phyloP scores from a whole-genome alignment of 2,888 invertebrate genomes.

The Hedychridium roseum region DNA sequence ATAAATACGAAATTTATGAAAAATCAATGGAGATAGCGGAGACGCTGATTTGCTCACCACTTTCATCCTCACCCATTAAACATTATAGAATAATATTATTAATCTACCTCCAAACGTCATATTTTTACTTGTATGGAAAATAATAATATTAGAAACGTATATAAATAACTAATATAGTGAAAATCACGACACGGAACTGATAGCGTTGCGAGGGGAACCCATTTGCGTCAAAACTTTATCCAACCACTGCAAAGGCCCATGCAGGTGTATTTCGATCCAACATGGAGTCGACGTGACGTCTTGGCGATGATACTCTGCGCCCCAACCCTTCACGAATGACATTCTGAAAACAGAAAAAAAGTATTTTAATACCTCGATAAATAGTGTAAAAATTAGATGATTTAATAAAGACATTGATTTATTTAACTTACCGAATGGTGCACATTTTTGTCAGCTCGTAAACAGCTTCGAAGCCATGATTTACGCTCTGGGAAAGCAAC shows the following conservation, averaged over 20 bases:
- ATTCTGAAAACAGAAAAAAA: constrained; percentile 73
- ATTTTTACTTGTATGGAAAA: too few relatives aligned
- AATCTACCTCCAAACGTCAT: too few relatives aligned
- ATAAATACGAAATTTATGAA: too few relatives aligned
- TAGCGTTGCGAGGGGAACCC: constrained; percentile 97
- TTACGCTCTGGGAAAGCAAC: constrained; percentile 93
- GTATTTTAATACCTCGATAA: not conserved
- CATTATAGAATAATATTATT: too few relatives aligned
- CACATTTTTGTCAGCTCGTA: constrained; percentile 99
- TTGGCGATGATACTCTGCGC: constrained; percentile 98
- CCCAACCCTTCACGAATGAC: constrained; percentile 99
- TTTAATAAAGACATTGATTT: too few relatives aligned
- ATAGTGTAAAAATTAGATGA: too few relatives aligned
- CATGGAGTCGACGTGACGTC: constrained; percentile 99
- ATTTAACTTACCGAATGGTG: constrained; percentile 89
- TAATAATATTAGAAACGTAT: too few relatives aligned
- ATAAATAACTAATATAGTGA: too few relatives aligned
- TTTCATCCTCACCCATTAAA: too few relatives aligned
- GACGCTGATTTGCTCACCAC: too few relatives aligned
- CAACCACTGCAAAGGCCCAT: constrained; percentile 97
- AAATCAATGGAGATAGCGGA: too few relatives aligned
- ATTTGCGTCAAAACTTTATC: constrained; percentile 98
- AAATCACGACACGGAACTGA: constrained; percentile 88
- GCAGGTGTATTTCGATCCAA: constrained; percentile 99
- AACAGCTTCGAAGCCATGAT: constrained; percentile 98